Evolutionary conservation across 2,797 vertebrate genomes (phyloP), one percentile per base, ranked within the genome.

Genomic region (Aselliscus stoliczkanus): DNA sequence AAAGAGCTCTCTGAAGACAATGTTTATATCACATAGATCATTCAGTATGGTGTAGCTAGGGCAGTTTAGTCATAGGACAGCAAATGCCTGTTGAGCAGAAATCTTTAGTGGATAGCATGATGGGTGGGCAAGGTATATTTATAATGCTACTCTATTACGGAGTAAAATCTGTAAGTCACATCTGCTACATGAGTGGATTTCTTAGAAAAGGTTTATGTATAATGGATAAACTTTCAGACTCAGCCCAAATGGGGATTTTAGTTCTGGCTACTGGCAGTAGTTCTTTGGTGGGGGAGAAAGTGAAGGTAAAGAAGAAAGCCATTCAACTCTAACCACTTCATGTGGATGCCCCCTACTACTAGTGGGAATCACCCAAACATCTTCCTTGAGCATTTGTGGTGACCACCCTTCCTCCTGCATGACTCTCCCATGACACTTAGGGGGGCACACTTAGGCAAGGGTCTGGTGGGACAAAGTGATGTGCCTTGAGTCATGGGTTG

Each of bases 1-100:
- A n/a, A 80, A 64, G 34, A 64, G 23, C 12, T 50, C 72, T 34
- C 37, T 4, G 39, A 91, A 62, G 34, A 42, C 69, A 8, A 29
- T 10, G n/a, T 17, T 56, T 39, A 4, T 1, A n/a, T 34, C 58
- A 4, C 11, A 58, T 1, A 2, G 5, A 10, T 5, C 13, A 14
- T 7, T 10, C 13, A 12, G 17, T 0, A 5, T 4, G 52, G 15
- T 2, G 0, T 2, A 4, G 17, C 25, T 0, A 31, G 12, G 34
- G 25, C 23, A 25, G 65, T 20, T 54, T n/a, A 44, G 56, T 10
- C 42, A 11, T 8, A 60, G 67, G 12, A 34, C 39, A 18, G 64
- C n/a, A 44, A 34, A 50, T 25, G 27, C 12, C 65, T 21, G 3
- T 1, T 37, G 69, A 70, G 50, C n/a, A 42, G 54, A 44, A 82